Percentiles rank a stretch among this genome's conserved stretches.
These are phyloP conservation scores for Clarias laeviceps DNA, from an alignment of 2,797 vertebrate genomes.

Conservation along the genomic window DNA sequence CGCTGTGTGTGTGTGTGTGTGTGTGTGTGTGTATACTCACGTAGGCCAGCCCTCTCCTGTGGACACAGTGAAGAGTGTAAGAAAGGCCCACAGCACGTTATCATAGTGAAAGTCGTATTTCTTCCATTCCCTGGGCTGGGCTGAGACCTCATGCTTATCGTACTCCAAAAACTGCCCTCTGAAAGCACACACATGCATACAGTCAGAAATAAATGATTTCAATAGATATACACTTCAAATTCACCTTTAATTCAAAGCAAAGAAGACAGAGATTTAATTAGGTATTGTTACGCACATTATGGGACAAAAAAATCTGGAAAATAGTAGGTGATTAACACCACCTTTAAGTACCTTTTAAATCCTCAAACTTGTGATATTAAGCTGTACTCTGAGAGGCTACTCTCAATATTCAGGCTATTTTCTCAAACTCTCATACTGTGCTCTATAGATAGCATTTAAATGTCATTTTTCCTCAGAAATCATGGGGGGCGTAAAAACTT, in stretches of 20 bases:
- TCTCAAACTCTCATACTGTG: background rate
- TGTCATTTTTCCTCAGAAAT: background rate
- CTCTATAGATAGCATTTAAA: background rate
- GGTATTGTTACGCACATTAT: too few species aligned
- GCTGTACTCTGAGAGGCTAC: background rate
- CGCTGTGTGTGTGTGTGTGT: background rate
- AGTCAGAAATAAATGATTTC: background rate
- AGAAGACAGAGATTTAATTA: background rate
- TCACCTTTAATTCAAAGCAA: background rate
- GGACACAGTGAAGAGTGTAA: constrained; percentile 95
- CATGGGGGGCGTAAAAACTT: background rate
- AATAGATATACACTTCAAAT: background rate
- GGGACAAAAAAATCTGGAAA: background rate
- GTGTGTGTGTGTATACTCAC: constrained; percentile 76
- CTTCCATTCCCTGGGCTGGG: constrained; percentile 89
- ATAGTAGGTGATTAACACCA: background rate
- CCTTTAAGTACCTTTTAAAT: background rate
- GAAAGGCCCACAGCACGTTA: constrained; percentile 95
- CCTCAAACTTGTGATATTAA: background rate
- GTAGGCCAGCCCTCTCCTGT: constrained; percentile 97
- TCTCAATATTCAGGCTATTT: background rate
- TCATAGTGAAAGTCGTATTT: constrained; percentile 98
- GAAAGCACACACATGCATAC: constrained; percentile 37
- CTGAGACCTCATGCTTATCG: constrained; percentile 86
- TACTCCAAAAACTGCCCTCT: constrained; percentile 95